Evolutionary conservation across 2,888 invertebrate genomes (phyloP).

Genomic region (Zaprionus lineosus): DNA sequence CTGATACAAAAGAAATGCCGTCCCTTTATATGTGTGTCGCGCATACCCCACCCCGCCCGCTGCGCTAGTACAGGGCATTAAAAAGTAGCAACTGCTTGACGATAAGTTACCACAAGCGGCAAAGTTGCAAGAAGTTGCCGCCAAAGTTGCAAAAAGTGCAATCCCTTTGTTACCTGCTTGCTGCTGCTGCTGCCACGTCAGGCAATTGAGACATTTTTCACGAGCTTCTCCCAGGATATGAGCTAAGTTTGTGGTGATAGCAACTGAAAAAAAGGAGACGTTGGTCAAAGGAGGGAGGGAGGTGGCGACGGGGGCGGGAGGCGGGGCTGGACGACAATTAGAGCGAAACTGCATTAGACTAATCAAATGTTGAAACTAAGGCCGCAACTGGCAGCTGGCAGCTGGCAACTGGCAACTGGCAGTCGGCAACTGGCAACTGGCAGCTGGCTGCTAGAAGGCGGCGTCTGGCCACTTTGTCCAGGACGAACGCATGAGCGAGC

Average conservation of each 20-base stretch:
- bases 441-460: constrained; percentile 5
- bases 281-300: too few relatives aligned
- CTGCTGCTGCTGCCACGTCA: constrained; percentile 1
- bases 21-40: too few relatives aligned
- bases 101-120: constrained; percentile 46
- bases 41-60: too few relatives aligned
- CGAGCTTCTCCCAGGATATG: constrained; percentile 10
- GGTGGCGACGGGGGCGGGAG: not conserved
- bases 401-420: constrained; percentile 7
- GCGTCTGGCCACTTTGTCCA: too few relatives aligned
- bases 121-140: constrained; percentile 58
- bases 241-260: constrained; percentile 1
- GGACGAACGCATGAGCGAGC: constrained; percentile 27
- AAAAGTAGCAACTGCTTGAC: constrained; percentile 32
- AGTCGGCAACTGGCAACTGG: constrained; percentile 16
- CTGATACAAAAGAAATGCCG: too few relatives aligned
- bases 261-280: not conserved
- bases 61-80: too few relatives aligned
- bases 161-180: constrained; percentile 51
- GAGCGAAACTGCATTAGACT: constrained; percentile 66
- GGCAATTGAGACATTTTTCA: constrained; percentile 53
- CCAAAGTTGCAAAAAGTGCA: constrained; percentile 55
- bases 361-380: constrained; percentile 55
- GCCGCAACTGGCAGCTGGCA: not conserved
- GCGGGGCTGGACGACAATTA: constrained; percentile 43